Conservation (phyloP, 2,888 invertebrate genomes). For the Actias luna region DNA sequence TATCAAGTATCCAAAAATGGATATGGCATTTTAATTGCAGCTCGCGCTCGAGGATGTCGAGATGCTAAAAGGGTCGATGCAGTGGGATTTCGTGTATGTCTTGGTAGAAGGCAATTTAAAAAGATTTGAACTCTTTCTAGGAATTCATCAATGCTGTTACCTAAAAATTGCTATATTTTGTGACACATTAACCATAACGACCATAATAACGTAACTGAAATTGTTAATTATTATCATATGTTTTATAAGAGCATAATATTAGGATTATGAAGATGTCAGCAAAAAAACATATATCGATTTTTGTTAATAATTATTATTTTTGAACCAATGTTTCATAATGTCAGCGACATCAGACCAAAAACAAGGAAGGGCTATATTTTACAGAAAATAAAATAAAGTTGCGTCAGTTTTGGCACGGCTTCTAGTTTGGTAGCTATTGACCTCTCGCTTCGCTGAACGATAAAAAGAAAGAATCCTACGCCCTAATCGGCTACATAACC, state of each 20-base stretch:
- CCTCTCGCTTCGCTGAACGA: no score
- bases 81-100: neutral
- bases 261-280: neutral
- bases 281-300: no score
- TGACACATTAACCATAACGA: neutral
- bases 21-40: slow-evolving; percentile 63
- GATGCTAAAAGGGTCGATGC: slow-evolving; percentile 27
- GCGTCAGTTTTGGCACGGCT: neutral
- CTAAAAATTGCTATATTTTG: neutral
- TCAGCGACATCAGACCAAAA: neutral
- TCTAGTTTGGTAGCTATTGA: no score
- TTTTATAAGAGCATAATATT: neutral
- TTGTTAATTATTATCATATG: neutral
- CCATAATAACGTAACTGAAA: neutral
- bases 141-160: neutral
- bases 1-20: slow-evolving; percentile 54
- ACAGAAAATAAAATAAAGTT: neutral
- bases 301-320: no score
- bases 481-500: no score
- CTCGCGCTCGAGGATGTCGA: slow-evolving; percentile 47
- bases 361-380: neutral
- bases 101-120: neutral
- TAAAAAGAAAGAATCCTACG: no score
- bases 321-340: neutral
- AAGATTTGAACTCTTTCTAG: neutral